phyloP scores from a whole-genome alignment of 2,113 vertebrate genomes.

The Tiliqua scincoides region DNA sequence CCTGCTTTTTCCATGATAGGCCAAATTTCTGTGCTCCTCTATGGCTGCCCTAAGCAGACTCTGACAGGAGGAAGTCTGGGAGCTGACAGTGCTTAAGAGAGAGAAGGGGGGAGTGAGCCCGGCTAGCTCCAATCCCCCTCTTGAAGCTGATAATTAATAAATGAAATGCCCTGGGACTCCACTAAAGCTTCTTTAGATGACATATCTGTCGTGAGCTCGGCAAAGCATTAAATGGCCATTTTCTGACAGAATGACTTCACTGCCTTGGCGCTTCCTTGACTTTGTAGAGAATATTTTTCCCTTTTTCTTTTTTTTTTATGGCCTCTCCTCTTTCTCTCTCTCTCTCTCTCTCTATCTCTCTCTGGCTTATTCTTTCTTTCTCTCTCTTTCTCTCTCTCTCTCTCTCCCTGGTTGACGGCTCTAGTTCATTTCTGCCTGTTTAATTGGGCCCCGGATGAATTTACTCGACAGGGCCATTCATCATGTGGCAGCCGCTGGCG shows the following conservation, averaged over 20 bases:
- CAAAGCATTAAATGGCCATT: constrained; percentile 93
- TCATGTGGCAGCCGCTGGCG: constrained; percentile 95
- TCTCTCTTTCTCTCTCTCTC: constrained; percentile 69
- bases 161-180: constrained; percentile 85
- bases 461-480: constrained; percentile 99
- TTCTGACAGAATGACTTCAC: constrained; percentile 91
- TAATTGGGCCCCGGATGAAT: constrained; percentile 99
- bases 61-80: constrained; percentile 63
- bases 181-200: constrained; percentile 83
- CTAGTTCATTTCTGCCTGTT: constrained; percentile 88
- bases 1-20: neutral
- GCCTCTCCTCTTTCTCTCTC: constrained; percentile 20
- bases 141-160: constrained; percentile 88
- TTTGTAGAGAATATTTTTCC: constrained; percentile 75
- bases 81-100: constrained; percentile 65
- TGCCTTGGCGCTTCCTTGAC: constrained; percentile 75
- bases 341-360: constrained; percentile 70
- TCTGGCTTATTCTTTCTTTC: constrained; percentile 63
- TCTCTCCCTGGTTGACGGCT: constrained; percentile 83
- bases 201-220: constrained; percentile 89
- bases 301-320: constrained; percentile 61
- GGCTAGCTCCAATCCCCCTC: constrained; percentile 60
- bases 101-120: constrained; percentile 50
- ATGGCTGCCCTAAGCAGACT: constrained; percentile 37
- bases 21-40: constrained; percentile 4